Evolutionary conservation across 1,140 invertebrate genomes (phyloP).

Genomic region (Penaeus chinensis): DNA sequence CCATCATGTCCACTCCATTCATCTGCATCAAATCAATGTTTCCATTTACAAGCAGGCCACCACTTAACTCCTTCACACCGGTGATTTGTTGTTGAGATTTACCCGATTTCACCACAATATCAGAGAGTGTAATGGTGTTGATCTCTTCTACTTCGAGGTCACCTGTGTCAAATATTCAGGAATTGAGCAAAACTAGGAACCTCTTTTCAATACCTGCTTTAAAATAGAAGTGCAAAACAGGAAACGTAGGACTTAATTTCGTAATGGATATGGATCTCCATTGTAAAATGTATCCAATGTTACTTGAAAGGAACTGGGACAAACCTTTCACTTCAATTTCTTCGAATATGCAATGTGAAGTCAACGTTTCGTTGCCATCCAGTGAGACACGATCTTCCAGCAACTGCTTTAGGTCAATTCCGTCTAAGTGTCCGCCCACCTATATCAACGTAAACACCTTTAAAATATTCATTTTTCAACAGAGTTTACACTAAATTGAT

Average conservation of each 20-base stretch:
- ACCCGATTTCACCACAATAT: conserved; percentile 28
- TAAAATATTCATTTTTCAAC: not conserved
- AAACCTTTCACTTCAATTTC: conserved; percentile 33
- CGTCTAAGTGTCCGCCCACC: conserved; percentile 35
- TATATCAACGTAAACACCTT: not conserved
- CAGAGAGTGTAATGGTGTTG: conserved; percentile 21
- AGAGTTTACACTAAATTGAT: not conserved
- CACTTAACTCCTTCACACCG: conserved; percentile 16
- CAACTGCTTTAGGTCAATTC: conserved; percentile 13
- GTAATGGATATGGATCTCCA: too few species aligned
- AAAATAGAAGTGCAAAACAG: not conserved
- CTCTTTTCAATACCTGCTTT: too few species aligned
- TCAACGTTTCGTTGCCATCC: conserved; percentile 3
- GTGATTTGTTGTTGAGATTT: conserved; percentile 8
- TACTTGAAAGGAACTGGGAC: too few species aligned
- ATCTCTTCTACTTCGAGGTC: conserved; percentile 28
- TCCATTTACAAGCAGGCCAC: conserved; percentile 33
- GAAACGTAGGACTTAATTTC: not conserved
- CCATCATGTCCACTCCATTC: conserved; percentile 33
- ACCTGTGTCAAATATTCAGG: not conserved
- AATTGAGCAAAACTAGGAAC: too few species aligned
- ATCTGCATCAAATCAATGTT: not conserved
- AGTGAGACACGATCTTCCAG: not conserved
- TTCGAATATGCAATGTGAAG: conserved; percentile 20
- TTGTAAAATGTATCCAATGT: too few species aligned